A percentile compares a stretch with the other conserved stretches of the same genome.
Evolutionary conservation across 1,140 invertebrate species (phyloP).

Genomic region (Fopius arisanus): DNA sequence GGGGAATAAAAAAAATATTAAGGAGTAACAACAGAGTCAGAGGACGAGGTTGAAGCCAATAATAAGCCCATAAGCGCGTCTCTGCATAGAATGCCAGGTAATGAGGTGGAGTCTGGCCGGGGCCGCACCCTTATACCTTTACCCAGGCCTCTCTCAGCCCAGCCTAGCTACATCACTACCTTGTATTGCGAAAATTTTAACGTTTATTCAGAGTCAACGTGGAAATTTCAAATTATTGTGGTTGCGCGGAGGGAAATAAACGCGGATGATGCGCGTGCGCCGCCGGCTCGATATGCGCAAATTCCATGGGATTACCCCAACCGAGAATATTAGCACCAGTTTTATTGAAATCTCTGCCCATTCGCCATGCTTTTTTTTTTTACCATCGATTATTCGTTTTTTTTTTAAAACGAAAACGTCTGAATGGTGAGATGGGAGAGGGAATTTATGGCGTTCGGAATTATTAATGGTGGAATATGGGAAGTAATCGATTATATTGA

Average conservation of each 20-base stretch:
- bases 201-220: conserved; percentile 8
- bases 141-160: conserved; percentile 42
- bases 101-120: conserved; percentile 63
- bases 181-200: not conserved
- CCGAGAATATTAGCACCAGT: conserved; percentile 6
- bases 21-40: conserved; percentile 43
- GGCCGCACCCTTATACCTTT: conserved; percentile 62
- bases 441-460: too few species aligned
- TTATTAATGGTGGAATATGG: too few species aligned
- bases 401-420: too few species aligned
- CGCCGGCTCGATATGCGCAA: not conserved
- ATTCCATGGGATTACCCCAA: not conserved
- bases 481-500: too few species aligned
- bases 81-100: conserved; percentile 65
- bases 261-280: not conserved
- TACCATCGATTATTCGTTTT: too few species aligned
- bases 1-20: conserved; percentile 22
- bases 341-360: not conserved
- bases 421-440: too few species aligned
- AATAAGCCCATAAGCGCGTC: conserved; percentile 62
- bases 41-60: conserved; percentile 58
- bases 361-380: too few species aligned
- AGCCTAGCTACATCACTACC: conserved; percentile 46
- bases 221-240: conserved; percentile 6
- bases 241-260: not conserved